Evolutionary conservation across 2,888 invertebrate genomes (phyloP), one percentile per base, ranked within the genome.

Genomic region (Volucella zonaria): DNA sequence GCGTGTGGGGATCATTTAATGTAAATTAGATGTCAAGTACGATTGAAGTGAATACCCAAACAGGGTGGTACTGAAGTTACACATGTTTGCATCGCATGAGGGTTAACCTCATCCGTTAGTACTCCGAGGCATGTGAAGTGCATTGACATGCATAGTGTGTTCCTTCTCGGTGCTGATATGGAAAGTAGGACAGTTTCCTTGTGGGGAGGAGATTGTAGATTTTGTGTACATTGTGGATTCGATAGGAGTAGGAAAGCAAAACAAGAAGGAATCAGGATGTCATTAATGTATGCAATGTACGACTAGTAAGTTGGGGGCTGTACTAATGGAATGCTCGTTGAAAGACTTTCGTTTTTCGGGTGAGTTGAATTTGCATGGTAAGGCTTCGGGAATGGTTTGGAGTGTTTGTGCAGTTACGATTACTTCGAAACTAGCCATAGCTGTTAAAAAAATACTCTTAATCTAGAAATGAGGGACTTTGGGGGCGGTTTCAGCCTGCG

Each of bases 11-110:
- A 68, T 62, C 68, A 68, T 85, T 85, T 85, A 76, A 85, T 85
- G 85, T 80, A 85, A 85, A 85, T 85, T 85, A 85, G 81, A 85
- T 81, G 81, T 81, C 85, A 81, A 85, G 85, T 81, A 81, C 85
- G 76, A 85, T 76, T 85, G 76, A 77, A 81, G 73, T 73, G 75
- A 76, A 83, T 83, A 80, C 66, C 81, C 67, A 76, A 73, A 76
- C 49, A 73, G 81, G 76, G 68, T 76, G 71, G 45, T 45, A 62
- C 58, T 56, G 31, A 31, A 62, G 67, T 59, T 75, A 83, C 83
- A 79, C 70, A 71, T 85, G 85, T 81, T 81, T 58, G 62, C 61
- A 67, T 70, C 49, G 52, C 71, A 56, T 31, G 31, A 58, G 42
- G 52, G 40, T 64, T 66, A 61, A 54, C 54, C 49, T 58, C 61